Conservation (phyloP, 2,113 vertebrate genomes). For the Accipiter cooperii region DNA sequence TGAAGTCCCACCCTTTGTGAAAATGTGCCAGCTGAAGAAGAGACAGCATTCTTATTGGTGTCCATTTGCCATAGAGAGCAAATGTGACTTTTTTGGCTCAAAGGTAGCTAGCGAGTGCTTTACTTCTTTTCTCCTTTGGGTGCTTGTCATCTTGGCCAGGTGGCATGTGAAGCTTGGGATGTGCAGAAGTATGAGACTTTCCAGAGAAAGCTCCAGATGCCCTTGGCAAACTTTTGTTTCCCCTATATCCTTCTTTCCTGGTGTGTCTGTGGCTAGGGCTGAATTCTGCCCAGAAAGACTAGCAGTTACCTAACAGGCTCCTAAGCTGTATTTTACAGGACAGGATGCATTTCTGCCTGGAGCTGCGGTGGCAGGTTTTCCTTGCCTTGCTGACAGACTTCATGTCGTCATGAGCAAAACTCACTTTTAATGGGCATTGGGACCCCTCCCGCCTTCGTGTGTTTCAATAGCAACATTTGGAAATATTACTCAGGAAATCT, state of each 20-base stretch:
- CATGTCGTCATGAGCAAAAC: not conserved
- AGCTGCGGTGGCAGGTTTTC: not conserved
- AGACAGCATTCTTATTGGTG: not conserved
- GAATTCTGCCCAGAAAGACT: not conserved
- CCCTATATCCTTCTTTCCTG: not conserved
- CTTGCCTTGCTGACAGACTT: not conserved
- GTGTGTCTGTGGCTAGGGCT: not conserved
- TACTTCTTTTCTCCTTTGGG: not conserved
- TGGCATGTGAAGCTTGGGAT: not conserved
- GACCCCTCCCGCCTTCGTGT: not conserved
- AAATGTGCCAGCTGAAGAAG: slow-evolving; percentile 25
- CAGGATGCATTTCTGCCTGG: not conserved
- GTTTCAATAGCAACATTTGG: not conserved
- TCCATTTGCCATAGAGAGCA: not conserved
- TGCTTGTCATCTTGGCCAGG: not conserved
- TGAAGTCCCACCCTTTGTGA: slow-evolving; percentile 8
- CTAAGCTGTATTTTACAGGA: not conserved
- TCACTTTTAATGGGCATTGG: not conserved
- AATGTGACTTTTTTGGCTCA: not conserved
- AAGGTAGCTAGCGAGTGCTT: not conserved
- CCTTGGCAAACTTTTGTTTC: not conserved
- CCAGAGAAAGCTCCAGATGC: not conserved
- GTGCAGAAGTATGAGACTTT: not conserved
- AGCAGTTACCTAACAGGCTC: not conserved
- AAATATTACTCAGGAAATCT: not conserved